A percentile compares a stretch with the other conserved stretches of the same genome.
Conservation (phyloP, 1,140 invertebrate genomes). For the Zaprionus vittiger region DNA sequence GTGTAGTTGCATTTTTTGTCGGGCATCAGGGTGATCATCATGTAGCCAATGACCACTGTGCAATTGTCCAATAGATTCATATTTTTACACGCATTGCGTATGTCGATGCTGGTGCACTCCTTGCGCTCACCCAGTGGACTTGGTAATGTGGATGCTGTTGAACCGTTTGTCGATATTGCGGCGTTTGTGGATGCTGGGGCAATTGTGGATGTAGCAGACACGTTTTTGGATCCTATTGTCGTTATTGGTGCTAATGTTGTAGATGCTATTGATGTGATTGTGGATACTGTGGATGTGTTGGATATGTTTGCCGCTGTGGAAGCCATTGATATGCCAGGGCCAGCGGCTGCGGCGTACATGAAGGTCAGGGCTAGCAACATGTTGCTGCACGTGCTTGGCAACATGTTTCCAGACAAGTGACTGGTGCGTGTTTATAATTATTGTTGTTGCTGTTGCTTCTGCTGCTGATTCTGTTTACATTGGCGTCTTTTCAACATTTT, state of each 20-base stretch:
- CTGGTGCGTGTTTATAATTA: conserved; percentile 39
- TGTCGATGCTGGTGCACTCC: conserved; percentile 91
- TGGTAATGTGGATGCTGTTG: background rate
- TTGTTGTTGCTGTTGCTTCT: conserved; percentile 25
- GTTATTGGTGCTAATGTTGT: background rate
- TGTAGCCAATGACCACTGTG: conserved; percentile 92
- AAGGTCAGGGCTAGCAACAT: conserved; percentile 34
- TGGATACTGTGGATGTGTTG: background rate
- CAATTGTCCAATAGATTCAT: conserved; percentile 91
- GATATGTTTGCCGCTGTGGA: background rate
- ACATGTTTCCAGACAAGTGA: conserved; percentile 42
- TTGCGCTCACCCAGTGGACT: conserved; percentile 20
- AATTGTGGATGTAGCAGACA: background rate
- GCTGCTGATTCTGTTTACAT: conserved; percentile 40
- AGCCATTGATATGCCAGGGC: background rate
- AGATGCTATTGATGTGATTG: background rate
- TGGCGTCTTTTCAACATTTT: conserved; percentile 53
- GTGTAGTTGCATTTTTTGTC: conserved; percentile 47
- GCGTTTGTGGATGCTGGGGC: background rate
- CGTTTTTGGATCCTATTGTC: background rate
- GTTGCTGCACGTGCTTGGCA: conserved; percentile 22
- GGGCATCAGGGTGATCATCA: conserved; percentile 85
- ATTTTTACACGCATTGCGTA: conserved; percentile 90
- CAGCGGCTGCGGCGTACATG: background rate
- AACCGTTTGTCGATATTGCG: background rate